Conservation (phyloP, 2,888 invertebrate genomes). For the Diaphora mendica region DNA sequence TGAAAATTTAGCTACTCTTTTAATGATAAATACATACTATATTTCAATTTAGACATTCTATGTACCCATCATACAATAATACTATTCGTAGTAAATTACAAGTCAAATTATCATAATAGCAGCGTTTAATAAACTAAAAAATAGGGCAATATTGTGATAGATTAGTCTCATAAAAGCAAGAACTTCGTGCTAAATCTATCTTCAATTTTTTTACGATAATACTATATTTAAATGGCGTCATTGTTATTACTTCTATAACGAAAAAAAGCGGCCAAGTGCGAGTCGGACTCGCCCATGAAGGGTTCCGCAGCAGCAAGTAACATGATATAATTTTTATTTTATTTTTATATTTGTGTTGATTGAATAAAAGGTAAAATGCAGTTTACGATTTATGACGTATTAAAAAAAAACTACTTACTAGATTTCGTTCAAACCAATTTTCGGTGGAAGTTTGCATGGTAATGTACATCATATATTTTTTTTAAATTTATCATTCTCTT, state of each 20-base stretch:
- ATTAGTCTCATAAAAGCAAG: not conserved
- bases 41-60: conserved; percentile 2
- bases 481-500: no score
- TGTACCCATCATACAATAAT: conserved; percentile 15
- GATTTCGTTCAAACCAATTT: no score
- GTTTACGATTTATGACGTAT: no score
- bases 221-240: not conserved
- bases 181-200: not conserved
- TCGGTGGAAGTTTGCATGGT: no score
- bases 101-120: conserved; percentile 18
- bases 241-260: not conserved
- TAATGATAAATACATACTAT: conserved; percentile 7
- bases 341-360: no score
- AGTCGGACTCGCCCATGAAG: no score
- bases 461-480: no score
- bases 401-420: no score
- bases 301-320: no score
- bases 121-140: conserved; percentile 7
- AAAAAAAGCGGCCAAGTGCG: no score
- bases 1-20: conserved; percentile 27
- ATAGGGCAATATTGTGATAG: not conserved
- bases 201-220: not conserved
- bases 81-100: conserved; percentile 28
- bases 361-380: no score
- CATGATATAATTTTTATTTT: no score